Conservation (phyloP, 2,797 vertebrate species). For the Tinamus major region DNA sequence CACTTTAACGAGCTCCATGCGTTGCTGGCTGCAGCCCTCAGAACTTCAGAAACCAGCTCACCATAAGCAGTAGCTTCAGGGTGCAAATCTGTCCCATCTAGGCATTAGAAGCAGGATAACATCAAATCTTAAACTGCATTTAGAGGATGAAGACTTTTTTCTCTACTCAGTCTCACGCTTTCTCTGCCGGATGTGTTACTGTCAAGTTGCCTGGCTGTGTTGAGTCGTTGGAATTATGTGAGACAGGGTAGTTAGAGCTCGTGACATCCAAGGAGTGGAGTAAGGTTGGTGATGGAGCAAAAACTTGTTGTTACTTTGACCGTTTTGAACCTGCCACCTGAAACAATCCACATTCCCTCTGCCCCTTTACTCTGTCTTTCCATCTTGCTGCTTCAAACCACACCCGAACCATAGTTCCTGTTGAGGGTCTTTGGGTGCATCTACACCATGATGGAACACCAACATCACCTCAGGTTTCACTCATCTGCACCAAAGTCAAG, state of each 20-base stretch:
- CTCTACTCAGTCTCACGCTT: neutral
- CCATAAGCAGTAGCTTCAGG: neutral
- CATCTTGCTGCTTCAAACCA: neutral
- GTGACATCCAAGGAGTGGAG: neutral
- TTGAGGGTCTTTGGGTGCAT: neutral
- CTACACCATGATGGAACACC: neutral
- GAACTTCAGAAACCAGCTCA: neutral
- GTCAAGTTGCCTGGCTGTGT: neutral
- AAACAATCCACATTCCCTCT: neutral
- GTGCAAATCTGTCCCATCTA: neutral
- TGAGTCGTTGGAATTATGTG: fast-evolving
- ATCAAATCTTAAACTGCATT: neutral
- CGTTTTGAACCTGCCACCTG: neutral
- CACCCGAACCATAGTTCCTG: fast-evolving
- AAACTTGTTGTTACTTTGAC: neutral
- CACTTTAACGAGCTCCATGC: neutral
- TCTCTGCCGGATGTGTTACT: neutral
- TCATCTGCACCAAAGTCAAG: fast-evolving
- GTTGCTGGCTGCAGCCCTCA: neutral
- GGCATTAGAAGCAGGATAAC: neutral
- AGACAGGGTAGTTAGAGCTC: neutral
- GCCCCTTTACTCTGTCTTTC: neutral
- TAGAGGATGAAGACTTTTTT: neutral
- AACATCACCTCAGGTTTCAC: neutral
- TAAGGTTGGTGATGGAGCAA: neutral